phyloP scores from a whole-genome alignment of 1,140 invertebrate species.

The Centruroides sculpturatus region DNA sequence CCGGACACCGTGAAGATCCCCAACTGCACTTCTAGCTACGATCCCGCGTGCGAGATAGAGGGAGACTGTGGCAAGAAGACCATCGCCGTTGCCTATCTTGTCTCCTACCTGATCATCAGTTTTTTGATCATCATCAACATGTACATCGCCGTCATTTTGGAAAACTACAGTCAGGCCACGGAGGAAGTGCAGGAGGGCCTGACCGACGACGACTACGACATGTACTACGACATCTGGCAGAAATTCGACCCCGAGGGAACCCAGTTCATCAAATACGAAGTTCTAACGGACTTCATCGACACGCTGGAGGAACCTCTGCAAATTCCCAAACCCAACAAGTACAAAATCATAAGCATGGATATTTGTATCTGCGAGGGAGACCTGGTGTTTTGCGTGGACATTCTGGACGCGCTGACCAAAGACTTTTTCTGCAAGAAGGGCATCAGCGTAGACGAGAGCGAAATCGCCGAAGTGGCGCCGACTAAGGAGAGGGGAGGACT shows the following conservation, averaged over 20 bases:
- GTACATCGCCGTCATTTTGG: conserved; percentile 98
- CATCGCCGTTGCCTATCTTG: conserved; percentile 84
- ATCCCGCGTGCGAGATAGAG: conserved; percentile 41
- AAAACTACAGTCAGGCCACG: conserved; percentile 95
- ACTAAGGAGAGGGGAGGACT: conserved; percentile 64
- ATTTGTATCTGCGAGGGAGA: conserved; percentile 95
- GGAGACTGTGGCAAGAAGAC: conserved; percentile 83
- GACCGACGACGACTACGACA: conserved; percentile 97
- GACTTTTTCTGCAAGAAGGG: conserved; percentile 93
- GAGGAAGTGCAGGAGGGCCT: conserved; percentile 97
- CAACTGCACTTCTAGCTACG: not conserved
- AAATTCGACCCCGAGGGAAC: conserved; percentile 95
- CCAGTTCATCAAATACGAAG: conserved; percentile 86
- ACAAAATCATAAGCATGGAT: conserved; percentile 96
- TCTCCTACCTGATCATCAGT: conserved; percentile 92
- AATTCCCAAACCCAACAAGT: conserved; percentile 97
- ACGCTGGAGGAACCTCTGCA: conserved; percentile 83
- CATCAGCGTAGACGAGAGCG: conserved; percentile 23
- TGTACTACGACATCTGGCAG: conserved; percentile 99
- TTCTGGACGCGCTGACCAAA: conserved; percentile 74
- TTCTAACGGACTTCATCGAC: conserved; percentile 87
- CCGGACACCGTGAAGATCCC: conserved; percentile 30
- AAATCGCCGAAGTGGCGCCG: conserved; percentile 50
- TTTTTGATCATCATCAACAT: conserved; percentile 98
- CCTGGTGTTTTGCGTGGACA: conserved; percentile 93